Base-by-base conservation (phyloP, 2,888 invertebrate species). In the Acrobeloides nanus region DNA sequence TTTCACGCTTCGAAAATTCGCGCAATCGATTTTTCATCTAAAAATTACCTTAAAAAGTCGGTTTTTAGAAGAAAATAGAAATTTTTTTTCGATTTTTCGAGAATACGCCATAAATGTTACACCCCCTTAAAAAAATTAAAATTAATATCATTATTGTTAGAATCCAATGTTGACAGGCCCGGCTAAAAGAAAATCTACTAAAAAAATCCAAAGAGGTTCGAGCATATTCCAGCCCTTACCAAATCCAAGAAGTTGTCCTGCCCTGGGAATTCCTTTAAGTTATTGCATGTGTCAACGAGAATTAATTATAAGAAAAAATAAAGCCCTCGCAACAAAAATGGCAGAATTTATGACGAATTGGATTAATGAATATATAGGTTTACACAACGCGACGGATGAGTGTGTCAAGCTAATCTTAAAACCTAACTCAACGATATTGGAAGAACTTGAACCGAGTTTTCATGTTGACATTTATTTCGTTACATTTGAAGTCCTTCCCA, bases 211-310 rank as follows among this genome's bases (percentile, higher is more conserved):
- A 1, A 23, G 24, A n/a, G 35, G 35, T n/a, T 20, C 20, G 35
- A 35, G 35, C 15, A 21, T 23, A 20, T 15, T 35, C n/a, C 35
- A 35, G 21, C 35, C n/a, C n/a, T n/a, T 35, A 15, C 21, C 20
- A 20, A 35, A 35, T n/a, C 35, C 35, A 1, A 10, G 35, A 35
- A 35, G 24, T 15, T 35, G 35, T 23, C 10, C 20, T 15, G 24
- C 20, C 23, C 35, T 23, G 24, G 10, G 35, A 15, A 23, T 35
- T 3, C 35, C 35, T 2, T 35, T 35, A 20, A 23, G 24, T 23
- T 35, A 21, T 35, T 35, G 35, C 15, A 35, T 23, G n/a, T 35
- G 35, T 4, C 35, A 35, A 15, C 23, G 21, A 23, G 35, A 35
- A 4, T 23, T 23, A 4, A 23, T 35, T 10, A 23, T 23, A n/a